These are phyloP conservation scores for Catharus ustulatus DNA, from an alignment of 2,797 vertebrate species.

Conservation along the genomic window DNA sequence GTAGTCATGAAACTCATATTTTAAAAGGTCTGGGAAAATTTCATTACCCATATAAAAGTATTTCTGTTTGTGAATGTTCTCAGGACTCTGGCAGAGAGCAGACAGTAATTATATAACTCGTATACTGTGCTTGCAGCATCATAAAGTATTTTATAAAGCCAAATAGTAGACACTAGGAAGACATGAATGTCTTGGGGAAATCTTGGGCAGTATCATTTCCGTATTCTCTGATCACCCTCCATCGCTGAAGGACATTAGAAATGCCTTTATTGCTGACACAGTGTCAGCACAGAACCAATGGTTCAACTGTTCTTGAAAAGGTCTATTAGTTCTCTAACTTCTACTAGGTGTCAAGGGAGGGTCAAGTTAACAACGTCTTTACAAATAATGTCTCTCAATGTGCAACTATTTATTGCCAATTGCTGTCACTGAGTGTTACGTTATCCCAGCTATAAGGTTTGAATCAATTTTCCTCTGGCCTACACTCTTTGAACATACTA, in stretches of 20 bases:
- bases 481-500: not conserved
- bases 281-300: not conserved
- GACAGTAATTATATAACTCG: not conserved
- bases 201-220: not conserved
- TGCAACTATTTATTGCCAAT: not conserved
- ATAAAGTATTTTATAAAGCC: conserved; percentile 28
- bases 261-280: not conserved
- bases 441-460: not conserved
- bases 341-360: not conserved
- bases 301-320: not conserved
- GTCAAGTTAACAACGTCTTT: not conserved
- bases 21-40: not conserved
- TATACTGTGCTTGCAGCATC: not conserved
- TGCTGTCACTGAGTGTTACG: not conserved
- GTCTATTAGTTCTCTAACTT: not conserved
- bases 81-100: not conserved
- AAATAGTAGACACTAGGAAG: not conserved
- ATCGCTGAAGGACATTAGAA: not conserved
- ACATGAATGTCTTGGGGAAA: not conserved
- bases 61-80: not conserved
- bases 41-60: not conserved
- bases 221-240: not conserved
- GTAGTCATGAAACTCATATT: not conserved
- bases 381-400: not conserved
- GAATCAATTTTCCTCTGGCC: conserved; percentile 7